Percentiles rank a stretch among this genome's conserved stretches.
phyloP scores from a whole-genome alignment of 2,888 invertebrate genomes.

The Pelosia muscerda region DNA sequence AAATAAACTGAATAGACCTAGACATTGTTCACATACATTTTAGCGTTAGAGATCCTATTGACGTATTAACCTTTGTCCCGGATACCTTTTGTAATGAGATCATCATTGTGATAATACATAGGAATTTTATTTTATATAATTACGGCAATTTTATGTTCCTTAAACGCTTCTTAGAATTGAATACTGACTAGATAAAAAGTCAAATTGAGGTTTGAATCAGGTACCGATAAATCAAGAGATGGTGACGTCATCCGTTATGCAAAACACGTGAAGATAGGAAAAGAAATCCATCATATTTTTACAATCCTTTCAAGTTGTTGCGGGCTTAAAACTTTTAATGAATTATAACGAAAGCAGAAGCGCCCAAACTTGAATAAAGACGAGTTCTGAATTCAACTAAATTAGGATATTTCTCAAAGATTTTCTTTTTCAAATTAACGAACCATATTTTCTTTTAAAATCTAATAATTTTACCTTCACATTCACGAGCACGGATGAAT shows the following conservation, averaged over 20 bases:
- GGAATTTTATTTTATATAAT: constrained; percentile 27
- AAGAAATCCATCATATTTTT: background rate
- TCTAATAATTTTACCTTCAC: background rate
- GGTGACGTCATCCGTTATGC: constrained; percentile 5
- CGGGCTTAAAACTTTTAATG: background rate
- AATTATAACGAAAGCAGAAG: constrained; percentile 4
- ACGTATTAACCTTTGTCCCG: constrained; percentile 39
- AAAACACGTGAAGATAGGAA: background rate
- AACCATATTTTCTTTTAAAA: background rate
- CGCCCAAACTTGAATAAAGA: background rate
- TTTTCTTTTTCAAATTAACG: background rate
- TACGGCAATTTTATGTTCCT: constrained; percentile 29
- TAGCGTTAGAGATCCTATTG: constrained; percentile 32
- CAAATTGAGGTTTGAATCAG: background rate
- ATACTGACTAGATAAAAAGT: background rate
- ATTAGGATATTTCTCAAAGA: background rate
- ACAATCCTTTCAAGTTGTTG: background rate
- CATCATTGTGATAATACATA: constrained; percentile 38
- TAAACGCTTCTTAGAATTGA: constrained; percentile 19
- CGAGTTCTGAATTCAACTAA: constrained; percentile 4
- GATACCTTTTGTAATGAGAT: constrained; percentile 39
- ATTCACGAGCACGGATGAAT: too few relatives aligned
- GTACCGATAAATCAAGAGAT: background rate
- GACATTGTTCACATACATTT: constrained; percentile 2
- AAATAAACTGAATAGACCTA: background rate